Evolutionary conservation across 2,113 vertebrate genomes (phyloP).

Genomic region (Menura novaehollandiae): DNA sequence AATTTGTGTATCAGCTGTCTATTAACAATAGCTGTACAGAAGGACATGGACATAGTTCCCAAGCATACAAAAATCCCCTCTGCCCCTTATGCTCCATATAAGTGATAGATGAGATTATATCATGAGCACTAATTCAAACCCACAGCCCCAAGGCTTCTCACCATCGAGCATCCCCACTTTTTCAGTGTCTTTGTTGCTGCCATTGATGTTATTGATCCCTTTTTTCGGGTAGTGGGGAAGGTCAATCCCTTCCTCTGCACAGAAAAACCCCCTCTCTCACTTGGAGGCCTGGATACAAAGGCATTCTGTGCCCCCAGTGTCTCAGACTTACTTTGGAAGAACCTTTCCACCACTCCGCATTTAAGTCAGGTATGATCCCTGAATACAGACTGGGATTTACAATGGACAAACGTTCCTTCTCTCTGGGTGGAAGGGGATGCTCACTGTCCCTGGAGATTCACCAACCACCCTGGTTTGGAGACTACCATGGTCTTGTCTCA

Average conservation of each 20-base stretch:
- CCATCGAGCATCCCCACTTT: background rate
- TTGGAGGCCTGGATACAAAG: background rate
- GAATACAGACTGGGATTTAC: background rate
- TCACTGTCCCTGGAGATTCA: background rate
- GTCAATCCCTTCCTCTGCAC: background rate
- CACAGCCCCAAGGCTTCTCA: background rate
- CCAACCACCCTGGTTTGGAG: background rate
- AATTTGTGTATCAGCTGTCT: background rate
- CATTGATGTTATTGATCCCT: background rate
- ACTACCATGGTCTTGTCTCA: background rate
- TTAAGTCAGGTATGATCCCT: background rate
- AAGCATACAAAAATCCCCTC: background rate
- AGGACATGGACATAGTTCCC: background rate
- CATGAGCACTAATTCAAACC: background rate
- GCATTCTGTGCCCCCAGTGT: background rate
- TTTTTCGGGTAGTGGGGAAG: background rate
- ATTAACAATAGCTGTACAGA: background rate
- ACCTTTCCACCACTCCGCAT: background rate
- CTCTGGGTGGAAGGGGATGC: background rate
- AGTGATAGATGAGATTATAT: background rate
- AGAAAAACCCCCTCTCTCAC: background rate
- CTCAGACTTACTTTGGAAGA: background rate
- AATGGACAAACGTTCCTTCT: background rate
- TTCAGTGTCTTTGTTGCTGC: background rate
- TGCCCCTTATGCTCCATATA: background rate